Evolutionary conservation across 2,113 vertebrate species (phyloP), one percentile per base, ranked within the genome.

Genomic region (Coryphaenoides rupestris): DNA sequence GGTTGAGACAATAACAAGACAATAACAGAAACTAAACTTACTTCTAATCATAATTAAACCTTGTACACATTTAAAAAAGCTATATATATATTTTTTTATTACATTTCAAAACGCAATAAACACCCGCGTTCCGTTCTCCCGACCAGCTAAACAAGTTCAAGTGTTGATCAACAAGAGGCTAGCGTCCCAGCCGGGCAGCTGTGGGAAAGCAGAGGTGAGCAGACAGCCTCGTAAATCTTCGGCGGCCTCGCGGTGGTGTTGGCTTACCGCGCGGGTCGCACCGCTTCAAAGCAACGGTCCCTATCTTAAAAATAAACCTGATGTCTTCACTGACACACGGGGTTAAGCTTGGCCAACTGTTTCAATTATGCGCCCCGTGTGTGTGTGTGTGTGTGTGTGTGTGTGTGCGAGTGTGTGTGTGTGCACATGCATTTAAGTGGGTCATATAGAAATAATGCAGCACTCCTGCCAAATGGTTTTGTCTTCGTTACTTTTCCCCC

Each of bases 301-400:
- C 49, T 19, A 49, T 56, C 65, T 68, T 73, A 28, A 78, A 40
- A 81, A 66, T 71, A 73, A 73, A 76, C 67, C 63, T 26, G 68
- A 64, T 73, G 68, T 58, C 28, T 28, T 66, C 57, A 70, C 57
- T 73, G 72, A 81, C 73, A 66, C 68, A 70, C n/a, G n/a, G 58
- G 47, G 50, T 70, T 58, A 54, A 40, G 58, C 26, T 62, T 60
- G 19, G 61, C 58, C 79, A 73, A 65, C 75, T 78, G 75, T 70
- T 72, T 68, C 33, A 45, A 45, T 45, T 46, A 15, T 3, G 21
- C 13, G 5, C 21, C 45, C 28, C 45, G 58, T n/a, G 16, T 59
- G 17, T 7, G 3, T 58, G 17, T 12, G 21, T 2, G 24, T 16
- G 56, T 58, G 57, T 12, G 17, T 58, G 56, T 17, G 24, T 28